Evolutionary conservation across 1,140 invertebrate species (phyloP), one percentile per base, ranked within the genome.

Genomic region (Drosophila gunungcola): DNA sequence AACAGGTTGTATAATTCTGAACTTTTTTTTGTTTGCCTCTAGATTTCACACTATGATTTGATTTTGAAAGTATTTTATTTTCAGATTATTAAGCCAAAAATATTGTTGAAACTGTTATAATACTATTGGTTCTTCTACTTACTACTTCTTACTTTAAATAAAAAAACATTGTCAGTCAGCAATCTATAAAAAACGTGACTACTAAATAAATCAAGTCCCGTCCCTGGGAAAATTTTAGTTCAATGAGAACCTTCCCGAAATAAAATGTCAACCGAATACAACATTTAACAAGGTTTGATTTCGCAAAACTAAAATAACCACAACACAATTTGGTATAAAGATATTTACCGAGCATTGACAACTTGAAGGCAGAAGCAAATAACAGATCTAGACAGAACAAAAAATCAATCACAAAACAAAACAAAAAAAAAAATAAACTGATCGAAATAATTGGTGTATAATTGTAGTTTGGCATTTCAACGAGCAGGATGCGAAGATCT

Each of bases 381-480:
- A 53, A 57, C 52, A 43, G 43, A 65, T 51, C 54, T 62, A 67
- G 76, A 78, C 49, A 73, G 21, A 73, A 58, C 7, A 45, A 78
- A 63, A 74, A 74, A 56, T 43, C 61, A 73, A 72, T 52, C 69
- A 70, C 45, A 13, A 36, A 43, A 65, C 1, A 21, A 21, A 21
- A 21, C 16, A 60, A 58, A 7, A 1, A 60, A 58, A 42, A 72
- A 41, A 73, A 56, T 57, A 55, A 63, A 60, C 43, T 65, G 57
- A 78, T 74, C 45, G 51, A 86, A 78, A 86, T 82, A 86, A 78
- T 85, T 74, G 51, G 46, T 57, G 48, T 63, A 63, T 78, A 86
- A 73, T 73, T 80, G 60, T 48, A 68, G 73, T 51, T 73, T 85
- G 81, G 78, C 82, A 86, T 85, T 85, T 86, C 70, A 56, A 42